A percentile compares a stretch with the other conserved stretches of the same genome.
Evolutionary conservation across 2,113 vertebrate genomes (phyloP).

Genomic region (Salvelinus fontinalis): DNA sequence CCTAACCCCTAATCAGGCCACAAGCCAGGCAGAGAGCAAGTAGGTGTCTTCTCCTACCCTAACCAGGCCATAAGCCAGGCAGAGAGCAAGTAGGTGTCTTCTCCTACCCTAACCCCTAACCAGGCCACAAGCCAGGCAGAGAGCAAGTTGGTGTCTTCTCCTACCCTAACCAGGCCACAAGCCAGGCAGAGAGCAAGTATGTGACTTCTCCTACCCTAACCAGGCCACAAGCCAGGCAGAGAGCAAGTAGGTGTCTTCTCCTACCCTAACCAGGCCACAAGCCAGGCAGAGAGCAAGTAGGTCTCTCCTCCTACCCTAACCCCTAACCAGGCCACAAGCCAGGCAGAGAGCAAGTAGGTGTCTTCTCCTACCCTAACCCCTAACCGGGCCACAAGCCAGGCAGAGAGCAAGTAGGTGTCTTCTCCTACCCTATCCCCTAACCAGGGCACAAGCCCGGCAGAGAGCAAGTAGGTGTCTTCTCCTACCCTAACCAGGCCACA

Average conservation of each 20-base stretch:
- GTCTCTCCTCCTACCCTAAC: slow-evolving; percentile 46
- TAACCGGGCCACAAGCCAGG: too few species aligned
- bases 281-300: slow-evolving; percentile 88
- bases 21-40: slow-evolving; percentile 84
- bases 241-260: slow-evolving; percentile 83
- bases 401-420: not conserved
- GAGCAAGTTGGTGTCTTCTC: slow-evolving; percentile 84
- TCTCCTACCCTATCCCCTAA: not conserved
- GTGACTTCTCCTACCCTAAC: slow-evolving; percentile 43
- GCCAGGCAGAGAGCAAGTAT: slow-evolving; percentile 28
- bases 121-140: slow-evolving; percentile 62
- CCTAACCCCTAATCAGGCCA: not conserved
- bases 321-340: not conserved
- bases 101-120: too few species aligned
- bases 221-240: slow-evolving; percentile 62
- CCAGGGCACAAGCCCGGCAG: too few species aligned
- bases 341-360: too few species aligned
- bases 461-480: too few species aligned
- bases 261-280: not conserved
- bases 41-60: slow-evolving; percentile 64
- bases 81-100: too few species aligned
- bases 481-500: slow-evolving; percentile 81
- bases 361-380: too few species aligned
- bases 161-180: not conserved
- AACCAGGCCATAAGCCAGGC: too few species aligned